Conservation (phyloP, 1,140 invertebrate genomes). For the Chelonus insularis region DNA sequence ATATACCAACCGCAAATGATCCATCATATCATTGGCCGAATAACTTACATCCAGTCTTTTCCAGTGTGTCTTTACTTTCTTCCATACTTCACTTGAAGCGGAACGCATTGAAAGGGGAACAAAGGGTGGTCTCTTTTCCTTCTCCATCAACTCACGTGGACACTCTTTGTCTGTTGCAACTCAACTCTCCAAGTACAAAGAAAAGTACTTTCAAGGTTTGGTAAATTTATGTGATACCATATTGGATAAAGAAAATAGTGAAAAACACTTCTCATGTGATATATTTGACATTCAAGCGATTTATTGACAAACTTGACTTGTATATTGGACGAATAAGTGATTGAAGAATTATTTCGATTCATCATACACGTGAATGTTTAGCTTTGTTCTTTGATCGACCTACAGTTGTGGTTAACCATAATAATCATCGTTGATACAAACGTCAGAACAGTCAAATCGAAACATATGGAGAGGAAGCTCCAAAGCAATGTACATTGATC, state of each 20-base stretch:
- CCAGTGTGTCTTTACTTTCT: background rate
- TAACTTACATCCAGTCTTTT: background rate
- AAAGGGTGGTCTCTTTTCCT: constrained; percentile 4
- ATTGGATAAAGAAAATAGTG: too few relatives aligned
- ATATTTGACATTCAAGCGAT: too few relatives aligned
- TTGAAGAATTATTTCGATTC: background rate
- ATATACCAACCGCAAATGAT: background rate
- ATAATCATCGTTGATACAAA: too few relatives aligned
- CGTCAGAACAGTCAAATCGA: too few relatives aligned
- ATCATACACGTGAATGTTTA: background rate
- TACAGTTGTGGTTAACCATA: background rate
- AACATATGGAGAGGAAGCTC: constrained; percentile 12
- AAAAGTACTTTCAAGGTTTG: too few relatives aligned
- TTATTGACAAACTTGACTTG: too few relatives aligned
- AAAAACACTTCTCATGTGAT: too few relatives aligned
- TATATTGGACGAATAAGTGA: too few relatives aligned
- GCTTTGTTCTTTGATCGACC: constrained; percentile 4
- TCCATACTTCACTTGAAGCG: constrained; percentile 3
- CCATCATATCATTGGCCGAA: background rate
- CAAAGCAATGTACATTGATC: background rate
- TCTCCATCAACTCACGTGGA: background rate
- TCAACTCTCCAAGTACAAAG: too few relatives aligned
- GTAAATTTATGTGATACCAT: too few relatives aligned
- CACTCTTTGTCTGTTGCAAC: background rate
- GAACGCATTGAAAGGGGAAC: constrained; percentile 4